Evolutionary conservation across 2,888 invertebrate species (phyloP), one percentile per base, ranked within the genome.

Genomic region (Graphium colonna): DNA sequence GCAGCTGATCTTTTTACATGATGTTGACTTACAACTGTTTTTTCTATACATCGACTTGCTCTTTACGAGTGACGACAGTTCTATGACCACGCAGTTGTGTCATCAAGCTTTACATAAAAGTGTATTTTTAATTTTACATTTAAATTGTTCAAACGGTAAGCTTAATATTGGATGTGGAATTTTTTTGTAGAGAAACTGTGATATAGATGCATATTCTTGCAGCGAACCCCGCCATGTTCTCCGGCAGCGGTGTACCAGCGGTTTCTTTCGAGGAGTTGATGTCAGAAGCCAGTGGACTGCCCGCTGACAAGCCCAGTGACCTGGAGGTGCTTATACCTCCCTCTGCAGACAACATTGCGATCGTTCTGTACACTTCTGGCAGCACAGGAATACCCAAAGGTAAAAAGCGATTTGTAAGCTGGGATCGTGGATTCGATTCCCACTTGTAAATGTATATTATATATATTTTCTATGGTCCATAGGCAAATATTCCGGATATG

Each of bases 311-410:
- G 1, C 69, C 90, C 0, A 64, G 77, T 1, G 82, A 86, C 8
- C 76, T 65, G 60, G 91, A 91, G 61, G 79, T 67, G 58, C 69
- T 91, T 9, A 73, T 78, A 0, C 76, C 86, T 7, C 59, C 75
- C 0, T 79, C 76, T 17, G 66, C 65, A 3, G 86, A 91, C 41
- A 91, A 91, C 65, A 85, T 94, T 7, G 95, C 94, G 0, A 92
- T 95, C 43, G 93, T 96, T 13, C 79, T 96, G 13, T 96, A 96
- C 67, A 96, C 96, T 38, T 97, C 97, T 18, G 97, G 97, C 10
- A 97, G 97, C 71, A 97, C 97, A 0, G 97, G 97, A 0, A 87
- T 95, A 13, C 97, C 97, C 3, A 97, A 97, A 92, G 97, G 96
- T 62, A 38, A 36, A 12, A n/a, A 9, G 1, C n/a, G 16, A 1